phyloP scores from a whole-genome alignment of 2,888 invertebrate species.

The Carcina quercana region DNA sequence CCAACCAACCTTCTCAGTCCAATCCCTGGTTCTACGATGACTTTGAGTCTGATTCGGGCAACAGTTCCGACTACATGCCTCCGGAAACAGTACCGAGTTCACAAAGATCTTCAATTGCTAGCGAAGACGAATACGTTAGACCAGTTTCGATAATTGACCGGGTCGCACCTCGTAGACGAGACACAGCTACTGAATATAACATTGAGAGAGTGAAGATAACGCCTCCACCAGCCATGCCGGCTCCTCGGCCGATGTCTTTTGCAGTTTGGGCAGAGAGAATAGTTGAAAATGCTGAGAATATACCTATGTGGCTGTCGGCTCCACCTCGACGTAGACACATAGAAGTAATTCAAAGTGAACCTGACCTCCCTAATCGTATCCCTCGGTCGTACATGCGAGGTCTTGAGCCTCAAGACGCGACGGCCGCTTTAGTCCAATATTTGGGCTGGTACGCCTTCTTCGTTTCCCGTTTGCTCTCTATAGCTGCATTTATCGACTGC shows the following conservation, averaged over 20 bases:
- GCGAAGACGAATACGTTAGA: slow-evolving; percentile 52
- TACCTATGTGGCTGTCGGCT: slow-evolving; percentile 68
- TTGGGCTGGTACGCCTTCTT: slow-evolving; percentile 87
- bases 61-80: slow-evolving; percentile 47
- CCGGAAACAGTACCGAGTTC: slow-evolving; percentile 22
- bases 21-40: slow-evolving; percentile 38
- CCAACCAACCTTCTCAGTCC: slow-evolving; percentile 23
- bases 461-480: slow-evolving; percentile 79
- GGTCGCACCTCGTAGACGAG: slow-evolving; percentile 47
- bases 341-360: slow-evolving; percentile 43
- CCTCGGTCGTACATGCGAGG: slow-evolving; percentile 75
- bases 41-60: slow-evolving; percentile 37
- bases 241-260: slow-evolving; percentile 53
- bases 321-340: slow-evolving; percentile 55
- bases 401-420: slow-evolving; percentile 83
- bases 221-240: slow-evolving; percentile 62
- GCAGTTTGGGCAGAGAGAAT: slow-evolving; percentile 67
- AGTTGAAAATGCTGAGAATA: slow-evolving; percentile 71
- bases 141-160: slow-evolving; percentile 54
- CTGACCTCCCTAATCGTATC: slow-evolving; percentile 50
- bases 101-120: slow-evolving; percentile 29
- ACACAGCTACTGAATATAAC: slow-evolving; percentile 31
- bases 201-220: slow-evolving; percentile 60
- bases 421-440: slow-evolving; percentile 79
- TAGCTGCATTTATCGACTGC: slow-evolving; percentile 81